Evolutionary conservation across 2,888 invertebrate genomes (phyloP).

Genomic region (Ellobium chinense): DNA sequence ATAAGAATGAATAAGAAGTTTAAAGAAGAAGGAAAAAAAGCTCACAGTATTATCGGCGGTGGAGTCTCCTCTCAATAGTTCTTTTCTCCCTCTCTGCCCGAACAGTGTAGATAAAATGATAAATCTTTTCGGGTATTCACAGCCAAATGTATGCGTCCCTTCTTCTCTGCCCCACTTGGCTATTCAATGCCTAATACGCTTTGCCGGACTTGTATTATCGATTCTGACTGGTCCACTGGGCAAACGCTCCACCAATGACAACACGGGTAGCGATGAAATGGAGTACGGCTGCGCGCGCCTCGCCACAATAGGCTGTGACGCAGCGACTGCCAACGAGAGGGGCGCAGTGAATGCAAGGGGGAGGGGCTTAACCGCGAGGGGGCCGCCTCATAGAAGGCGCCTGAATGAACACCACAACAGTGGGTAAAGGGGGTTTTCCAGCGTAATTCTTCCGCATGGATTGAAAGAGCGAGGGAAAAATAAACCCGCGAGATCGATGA

Average conservation of each 20-base stretch:
- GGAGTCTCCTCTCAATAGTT: conserved; percentile 33
- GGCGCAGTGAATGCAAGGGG: conserved; percentile 10
- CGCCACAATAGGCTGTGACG: conserved; percentile 15
- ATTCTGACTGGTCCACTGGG: conserved; percentile 43
- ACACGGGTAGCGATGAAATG: background rate
- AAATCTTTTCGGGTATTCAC: conserved; percentile 44
- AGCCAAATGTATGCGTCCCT: conserved; percentile 17
- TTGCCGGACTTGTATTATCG: conserved; percentile 41
- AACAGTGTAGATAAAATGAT: conserved; percentile 45
- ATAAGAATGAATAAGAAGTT: conserved; percentile 27
- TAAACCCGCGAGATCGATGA: conserved; percentile 22
- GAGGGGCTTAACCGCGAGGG: conserved; percentile 13
- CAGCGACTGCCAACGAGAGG: background rate
- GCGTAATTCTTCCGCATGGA: conserved; percentile 8
- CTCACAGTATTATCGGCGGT: conserved; percentile 34
- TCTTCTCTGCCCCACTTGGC: conserved; percentile 31
- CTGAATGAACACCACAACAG: conserved; percentile 22
- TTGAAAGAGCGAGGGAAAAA: conserved; percentile 19
- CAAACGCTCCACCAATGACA: conserved; percentile 29
- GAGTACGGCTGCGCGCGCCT: conserved; percentile 16
- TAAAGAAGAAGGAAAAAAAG: conserved; percentile 27
- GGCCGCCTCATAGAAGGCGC: conserved; percentile 1
- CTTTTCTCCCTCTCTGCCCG: conserved; percentile 39
- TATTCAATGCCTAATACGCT: conserved; percentile 46
- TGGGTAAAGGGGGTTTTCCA: conserved; percentile 22